Evolutionary conservation across 2,113 vertebrate species (phyloP).

Genomic region (Gymnarchus niloticus): DNA sequence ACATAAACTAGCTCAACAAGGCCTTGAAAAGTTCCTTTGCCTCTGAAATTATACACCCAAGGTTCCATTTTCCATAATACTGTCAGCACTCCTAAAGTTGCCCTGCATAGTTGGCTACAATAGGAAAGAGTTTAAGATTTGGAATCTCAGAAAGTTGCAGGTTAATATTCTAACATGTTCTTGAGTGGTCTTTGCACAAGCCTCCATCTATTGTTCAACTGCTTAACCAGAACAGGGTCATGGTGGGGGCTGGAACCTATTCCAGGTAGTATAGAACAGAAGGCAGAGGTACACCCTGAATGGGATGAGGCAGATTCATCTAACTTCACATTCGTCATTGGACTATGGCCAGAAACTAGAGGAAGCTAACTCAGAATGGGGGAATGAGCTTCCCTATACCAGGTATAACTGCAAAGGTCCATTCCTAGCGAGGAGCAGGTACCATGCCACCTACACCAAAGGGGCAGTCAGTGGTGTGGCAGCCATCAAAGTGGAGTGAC

Average conservation of each 20-base stretch:
- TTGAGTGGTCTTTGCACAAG: too few species aligned
- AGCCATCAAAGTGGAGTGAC: not conserved
- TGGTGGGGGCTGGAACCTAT: not conserved
- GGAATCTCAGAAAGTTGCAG: not conserved
- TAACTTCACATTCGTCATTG: too few species aligned
- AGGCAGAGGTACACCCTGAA: not conserved
- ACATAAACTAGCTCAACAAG: not conserved
- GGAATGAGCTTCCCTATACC: too few species aligned
- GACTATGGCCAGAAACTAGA: too few species aligned
- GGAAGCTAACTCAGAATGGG: too few species aligned
- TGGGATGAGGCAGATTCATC: too few species aligned
- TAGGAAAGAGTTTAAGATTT: not conserved
- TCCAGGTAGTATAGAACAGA: not conserved
- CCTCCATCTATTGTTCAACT: too few species aligned
- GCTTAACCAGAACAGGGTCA: too few species aligned
- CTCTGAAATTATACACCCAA: not conserved
- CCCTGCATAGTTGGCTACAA: not conserved
- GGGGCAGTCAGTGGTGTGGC: not conserved
- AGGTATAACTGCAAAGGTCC: too few species aligned
- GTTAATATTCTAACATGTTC: not conserved
- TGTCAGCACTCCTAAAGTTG: not conserved
- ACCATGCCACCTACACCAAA: too few species aligned
- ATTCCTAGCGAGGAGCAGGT: too few species aligned
- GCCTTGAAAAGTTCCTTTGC: not conserved
- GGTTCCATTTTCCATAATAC: not conserved